These are phyloP conservation scores for Nemotelus pantherinus DNA, from an alignment of 2,888 invertebrate species.

Conservation along the genomic window DNA sequence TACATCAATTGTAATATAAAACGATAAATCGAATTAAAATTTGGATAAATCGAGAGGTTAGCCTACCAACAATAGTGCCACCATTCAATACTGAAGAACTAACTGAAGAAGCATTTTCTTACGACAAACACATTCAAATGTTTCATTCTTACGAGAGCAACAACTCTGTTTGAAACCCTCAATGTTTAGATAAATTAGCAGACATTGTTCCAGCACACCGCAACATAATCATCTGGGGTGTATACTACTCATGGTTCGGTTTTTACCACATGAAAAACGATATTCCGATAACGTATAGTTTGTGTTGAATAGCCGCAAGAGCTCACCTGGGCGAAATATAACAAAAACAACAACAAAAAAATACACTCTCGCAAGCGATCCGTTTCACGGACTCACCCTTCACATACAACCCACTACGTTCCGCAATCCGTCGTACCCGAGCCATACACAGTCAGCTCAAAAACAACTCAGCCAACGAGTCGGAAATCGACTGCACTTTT, in stretches of 20 bases:
- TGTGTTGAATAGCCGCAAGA: background rate
- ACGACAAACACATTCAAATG: too few species aligned
- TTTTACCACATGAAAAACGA: background rate
- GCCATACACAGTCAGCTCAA: background rate
- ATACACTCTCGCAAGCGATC: conserved; percentile 10
- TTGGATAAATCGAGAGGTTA: too few species aligned
- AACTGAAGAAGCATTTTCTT: too few species aligned
- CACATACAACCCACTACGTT: background rate
- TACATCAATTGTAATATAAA: too few species aligned
- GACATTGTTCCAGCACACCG: conserved; percentile 25
- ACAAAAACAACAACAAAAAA: background rate
- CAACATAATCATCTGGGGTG: background rate
- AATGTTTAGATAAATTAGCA: background rate
- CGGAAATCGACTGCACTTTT: conserved; percentile 57
- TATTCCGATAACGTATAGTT: conserved; percentile 18
- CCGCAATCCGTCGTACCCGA: background rate
- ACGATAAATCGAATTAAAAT: too few species aligned
- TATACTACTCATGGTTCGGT: too few species aligned
- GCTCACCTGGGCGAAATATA: too few species aligned
- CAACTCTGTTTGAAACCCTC: too few species aligned
- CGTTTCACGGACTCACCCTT: conserved; percentile 8
- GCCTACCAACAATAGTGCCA: too few species aligned
- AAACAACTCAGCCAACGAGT: conserved; percentile 17
- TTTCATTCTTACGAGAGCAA: too few species aligned
- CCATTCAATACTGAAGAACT: too few species aligned